Percentiles rank a stretch among this genome's conserved stretches.
These are phyloP conservation scores for Tanytarsus gracilentus DNA, from an alignment of 2,888 invertebrate genomes.

Conservation along the genomic window DNA sequence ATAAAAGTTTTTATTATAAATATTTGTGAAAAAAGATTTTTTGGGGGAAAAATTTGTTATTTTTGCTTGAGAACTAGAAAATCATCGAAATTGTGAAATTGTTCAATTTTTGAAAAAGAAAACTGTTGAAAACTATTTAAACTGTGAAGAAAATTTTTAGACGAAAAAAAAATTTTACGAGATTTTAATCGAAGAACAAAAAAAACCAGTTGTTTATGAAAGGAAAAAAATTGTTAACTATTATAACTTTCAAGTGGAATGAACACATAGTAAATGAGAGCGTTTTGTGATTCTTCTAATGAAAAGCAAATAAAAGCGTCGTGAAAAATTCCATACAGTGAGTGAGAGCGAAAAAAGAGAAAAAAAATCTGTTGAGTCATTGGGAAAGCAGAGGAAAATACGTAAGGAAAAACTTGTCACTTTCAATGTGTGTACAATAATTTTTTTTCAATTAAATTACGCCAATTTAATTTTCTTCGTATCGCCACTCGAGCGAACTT, in stretches of 20 bases:
- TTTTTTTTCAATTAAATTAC: no score
- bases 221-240: conserved; percentile 3
- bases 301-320: conserved; percentile 3
- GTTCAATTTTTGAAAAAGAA: not conserved
- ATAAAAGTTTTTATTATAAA: no score
- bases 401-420: conserved; percentile 4
- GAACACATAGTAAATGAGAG: not conserved
- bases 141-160: not conserved
- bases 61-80: no score
- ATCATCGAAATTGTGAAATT: no score
- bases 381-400: not conserved
- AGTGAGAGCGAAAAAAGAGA: not conserved
- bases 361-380: conserved; percentile 13
- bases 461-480: no score
- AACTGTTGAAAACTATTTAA: not conserved
- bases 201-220: no score
- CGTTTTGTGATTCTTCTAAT: not conserved
- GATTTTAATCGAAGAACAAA: not conserved
- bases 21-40: no score
- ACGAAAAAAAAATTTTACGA: not conserved
- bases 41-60: no score
- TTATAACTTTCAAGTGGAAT: no score
- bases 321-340: conserved; percentile 2
- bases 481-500: no score
- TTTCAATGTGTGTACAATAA: not conserved